These are phyloP conservation scores for Cerastis leucographa DNA, from an alignment of 2,888 invertebrate species.

Conservation along the genomic window DNA sequence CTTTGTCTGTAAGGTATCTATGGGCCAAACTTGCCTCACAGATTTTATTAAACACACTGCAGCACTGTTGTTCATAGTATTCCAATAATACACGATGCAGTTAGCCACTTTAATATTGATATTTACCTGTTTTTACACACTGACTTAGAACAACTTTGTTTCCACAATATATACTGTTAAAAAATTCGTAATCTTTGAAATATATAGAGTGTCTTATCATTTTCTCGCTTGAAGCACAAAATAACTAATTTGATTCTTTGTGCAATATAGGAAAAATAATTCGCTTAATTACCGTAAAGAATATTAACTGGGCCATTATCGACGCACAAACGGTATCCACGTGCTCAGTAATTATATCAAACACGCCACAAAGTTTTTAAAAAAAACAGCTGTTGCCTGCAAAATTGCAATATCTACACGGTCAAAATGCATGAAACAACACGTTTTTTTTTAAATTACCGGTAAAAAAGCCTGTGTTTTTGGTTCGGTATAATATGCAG, in stretches of 20 bases:
- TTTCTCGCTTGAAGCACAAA: neutral
- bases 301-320: too few relatives aligned
- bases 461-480: too few relatives aligned
- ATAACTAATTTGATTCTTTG: neutral
- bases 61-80: neutral
- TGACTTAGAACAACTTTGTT: neutral
- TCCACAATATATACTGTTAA: neutral
- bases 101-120: neutral
- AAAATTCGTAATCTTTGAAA: neutral
- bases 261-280: neutral
- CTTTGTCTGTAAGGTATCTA: too few relatives aligned
- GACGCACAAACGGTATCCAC: too few relatives aligned
- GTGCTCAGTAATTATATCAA: too few relatives aligned
- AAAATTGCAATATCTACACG: too few relatives aligned
- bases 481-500: too few relatives aligned
- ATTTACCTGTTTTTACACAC: neutral
- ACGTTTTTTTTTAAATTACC: too few relatives aligned
- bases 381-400: too few relatives aligned
- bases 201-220: neutral
- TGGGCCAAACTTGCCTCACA: too few relatives aligned
- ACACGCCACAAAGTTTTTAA: too few relatives aligned
- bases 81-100: neutral
- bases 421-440: too few relatives aligned
- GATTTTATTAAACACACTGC: neutral
- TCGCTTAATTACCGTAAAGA: neutral